Conservation (phyloP, 2,113 vertebrate genomes). For the Piaya cayana region DNA sequence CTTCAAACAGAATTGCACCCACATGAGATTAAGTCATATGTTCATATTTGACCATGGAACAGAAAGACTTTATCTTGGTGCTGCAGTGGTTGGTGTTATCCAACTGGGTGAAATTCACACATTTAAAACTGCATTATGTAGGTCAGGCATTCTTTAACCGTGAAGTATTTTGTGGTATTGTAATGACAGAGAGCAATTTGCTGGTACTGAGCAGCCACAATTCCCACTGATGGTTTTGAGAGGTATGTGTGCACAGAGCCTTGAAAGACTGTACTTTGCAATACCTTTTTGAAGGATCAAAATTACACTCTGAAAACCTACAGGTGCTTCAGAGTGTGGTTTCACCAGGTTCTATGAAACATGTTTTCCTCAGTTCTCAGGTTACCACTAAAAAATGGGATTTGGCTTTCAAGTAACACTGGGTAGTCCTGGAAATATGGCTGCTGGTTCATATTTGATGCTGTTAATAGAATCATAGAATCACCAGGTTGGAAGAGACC, state of each 20-base stretch:
- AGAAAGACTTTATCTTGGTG: background rate
- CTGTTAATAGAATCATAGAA: no score
- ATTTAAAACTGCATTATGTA: background rate
- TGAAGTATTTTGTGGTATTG: accelerated
- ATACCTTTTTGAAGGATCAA: background rate
- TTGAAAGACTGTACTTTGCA: background rate
- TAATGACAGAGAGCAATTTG: background rate
- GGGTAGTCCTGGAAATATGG: background rate
- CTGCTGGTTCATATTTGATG: accelerated
- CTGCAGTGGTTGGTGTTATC: background rate
- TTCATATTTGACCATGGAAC: background rate
- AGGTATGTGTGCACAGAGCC: accelerated
- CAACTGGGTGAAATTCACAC: background rate
- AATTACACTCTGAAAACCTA: background rate
- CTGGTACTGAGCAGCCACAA: background rate
- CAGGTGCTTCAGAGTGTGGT: background rate
- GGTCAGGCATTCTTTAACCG: background rate
- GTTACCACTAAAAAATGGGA: background rate
- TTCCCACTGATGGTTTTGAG: accelerated
- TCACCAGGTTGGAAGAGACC: no score
- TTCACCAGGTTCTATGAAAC: background rate
- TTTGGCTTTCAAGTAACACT: background rate
- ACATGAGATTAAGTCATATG: background rate
- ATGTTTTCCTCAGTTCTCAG: background rate
- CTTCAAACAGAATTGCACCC: background rate